Conservation (phyloP, 2,113 vertebrate species). For the Globicephala melas region DNA sequence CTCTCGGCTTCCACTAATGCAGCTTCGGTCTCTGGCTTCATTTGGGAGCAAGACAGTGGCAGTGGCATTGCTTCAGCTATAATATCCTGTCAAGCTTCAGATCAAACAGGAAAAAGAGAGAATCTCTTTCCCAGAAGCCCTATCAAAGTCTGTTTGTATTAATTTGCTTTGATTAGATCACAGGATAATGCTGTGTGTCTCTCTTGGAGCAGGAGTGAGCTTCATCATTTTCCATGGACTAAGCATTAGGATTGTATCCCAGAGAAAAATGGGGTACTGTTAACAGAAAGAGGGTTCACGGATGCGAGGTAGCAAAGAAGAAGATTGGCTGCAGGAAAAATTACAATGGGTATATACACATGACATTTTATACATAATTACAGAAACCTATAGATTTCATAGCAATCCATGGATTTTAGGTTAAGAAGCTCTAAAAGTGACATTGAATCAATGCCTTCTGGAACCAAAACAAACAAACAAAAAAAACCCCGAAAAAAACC, state of each 20-base stretch:
- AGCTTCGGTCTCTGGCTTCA: background rate
- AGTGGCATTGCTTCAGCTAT: background rate
- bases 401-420: background rate
- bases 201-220: background rate
- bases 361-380: background rate
- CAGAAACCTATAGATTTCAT: background rate
- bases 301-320: background rate
- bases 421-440: conserved; percentile 10
- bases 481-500: background rate
- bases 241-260: background rate
- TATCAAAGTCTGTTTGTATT: background rate
- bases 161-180: background rate
- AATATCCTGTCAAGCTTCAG: background rate
- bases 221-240: background rate
- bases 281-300: background rate
- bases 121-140: background rate
- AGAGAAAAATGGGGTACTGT: background rate
- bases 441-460: background rate
- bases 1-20: background rate
- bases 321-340: background rate
- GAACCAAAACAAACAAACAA: background rate
- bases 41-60: background rate
- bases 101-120: background rate
- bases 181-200: background rate
- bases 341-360: background rate